Evolutionary conservation across 2,888 invertebrate species (phyloP).

Genomic region (Oligia strigilis): DNA sequence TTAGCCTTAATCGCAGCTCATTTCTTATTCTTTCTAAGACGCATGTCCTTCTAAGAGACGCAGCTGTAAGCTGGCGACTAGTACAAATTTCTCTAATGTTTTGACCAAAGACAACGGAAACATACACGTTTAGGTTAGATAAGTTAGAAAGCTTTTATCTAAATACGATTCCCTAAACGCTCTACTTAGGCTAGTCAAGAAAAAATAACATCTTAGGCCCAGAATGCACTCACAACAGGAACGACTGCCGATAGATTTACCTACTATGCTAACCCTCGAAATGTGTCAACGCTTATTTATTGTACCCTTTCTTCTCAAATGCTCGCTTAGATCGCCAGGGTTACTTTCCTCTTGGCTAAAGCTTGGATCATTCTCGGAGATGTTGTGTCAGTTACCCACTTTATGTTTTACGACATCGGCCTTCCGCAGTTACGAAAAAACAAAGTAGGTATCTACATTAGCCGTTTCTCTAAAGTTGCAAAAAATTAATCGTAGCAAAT

Average conservation of each 20-base stretch:
- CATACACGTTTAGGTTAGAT: constrained; percentile 38
- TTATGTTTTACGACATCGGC: constrained; percentile 43
- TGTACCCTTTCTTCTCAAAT: constrained; percentile 49
- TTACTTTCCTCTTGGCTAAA: constrained; percentile 27
- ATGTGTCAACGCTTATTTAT: constrained; percentile 51
- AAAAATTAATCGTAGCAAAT: constrained; percentile 46
- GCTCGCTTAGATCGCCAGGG: constrained; percentile 21
- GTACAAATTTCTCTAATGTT: constrained; percentile 38
- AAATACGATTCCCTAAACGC: constrained; percentile 50
- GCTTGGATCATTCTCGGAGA: constrained; percentile 40
- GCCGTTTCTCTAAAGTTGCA: constrained; percentile 19
- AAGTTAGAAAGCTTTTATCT: constrained; percentile 57
- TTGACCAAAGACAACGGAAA: constrained; percentile 37
- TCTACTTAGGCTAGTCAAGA: constrained; percentile 27
- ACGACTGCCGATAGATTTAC: constrained; percentile 37
- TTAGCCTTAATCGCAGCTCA: constrained; percentile 38
- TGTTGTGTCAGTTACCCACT: constrained; percentile 37
- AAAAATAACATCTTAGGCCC: constrained; percentile 43
- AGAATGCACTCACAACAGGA: constrained; percentile 43
- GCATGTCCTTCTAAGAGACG: constrained; percentile 19
- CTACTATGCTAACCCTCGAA: constrained; percentile 38
- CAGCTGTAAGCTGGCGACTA: constrained; percentile 39
- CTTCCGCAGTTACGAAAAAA: constrained; percentile 13
- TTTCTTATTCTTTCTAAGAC: constrained; percentile 44
- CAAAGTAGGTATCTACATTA: constrained; percentile 15